Conservation (phyloP, 2,888 invertebrate species). For the Congeria kusceri region DNA sequence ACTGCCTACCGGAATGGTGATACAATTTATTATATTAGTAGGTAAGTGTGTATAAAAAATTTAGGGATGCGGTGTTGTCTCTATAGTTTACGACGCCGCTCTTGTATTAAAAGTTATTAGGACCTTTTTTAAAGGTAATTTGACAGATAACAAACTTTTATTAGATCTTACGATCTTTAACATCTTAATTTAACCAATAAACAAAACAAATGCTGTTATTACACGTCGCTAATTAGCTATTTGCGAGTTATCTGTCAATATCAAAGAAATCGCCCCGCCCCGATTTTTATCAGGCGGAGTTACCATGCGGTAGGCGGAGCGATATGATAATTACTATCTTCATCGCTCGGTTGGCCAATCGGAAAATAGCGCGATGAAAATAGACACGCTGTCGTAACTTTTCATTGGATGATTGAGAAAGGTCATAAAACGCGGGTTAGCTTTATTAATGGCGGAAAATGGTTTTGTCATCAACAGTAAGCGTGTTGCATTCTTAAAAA, state of each 20-base stretch:
- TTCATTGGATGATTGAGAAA: constrained; percentile 46
- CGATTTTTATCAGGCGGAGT: constrained; percentile 22
- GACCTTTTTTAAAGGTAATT: constrained; percentile 23
- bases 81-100: too few species aligned
- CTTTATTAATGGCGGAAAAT: constrained; percentile 51
- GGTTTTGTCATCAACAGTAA: neutral
- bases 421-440: constrained; percentile 57
- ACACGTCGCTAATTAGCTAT: constrained; percentile 44
- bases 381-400: constrained; percentile 31
- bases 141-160: constrained; percentile 9
- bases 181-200: constrained; percentile 9
- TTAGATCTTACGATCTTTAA: constrained; percentile 23
- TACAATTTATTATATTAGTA: too few species aligned
- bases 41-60: too few species aligned
- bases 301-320: constrained; percentile 15
- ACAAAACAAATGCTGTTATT: constrained; percentile 16
- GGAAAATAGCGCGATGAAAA: constrained; percentile 32
- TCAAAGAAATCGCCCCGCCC: constrained; percentile 32
- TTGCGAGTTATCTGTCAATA: constrained; percentile 42
- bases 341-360: constrained; percentile 40
- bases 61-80: too few species aligned
- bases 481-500: too few species aligned
- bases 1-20: too few species aligned
- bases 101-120: constrained; percentile 1
- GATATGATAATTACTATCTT: neutral